Evolutionary conservation across 2,113 vertebrate genomes (phyloP).

Genomic region (Chamaetylas fuelleborni): DNA sequence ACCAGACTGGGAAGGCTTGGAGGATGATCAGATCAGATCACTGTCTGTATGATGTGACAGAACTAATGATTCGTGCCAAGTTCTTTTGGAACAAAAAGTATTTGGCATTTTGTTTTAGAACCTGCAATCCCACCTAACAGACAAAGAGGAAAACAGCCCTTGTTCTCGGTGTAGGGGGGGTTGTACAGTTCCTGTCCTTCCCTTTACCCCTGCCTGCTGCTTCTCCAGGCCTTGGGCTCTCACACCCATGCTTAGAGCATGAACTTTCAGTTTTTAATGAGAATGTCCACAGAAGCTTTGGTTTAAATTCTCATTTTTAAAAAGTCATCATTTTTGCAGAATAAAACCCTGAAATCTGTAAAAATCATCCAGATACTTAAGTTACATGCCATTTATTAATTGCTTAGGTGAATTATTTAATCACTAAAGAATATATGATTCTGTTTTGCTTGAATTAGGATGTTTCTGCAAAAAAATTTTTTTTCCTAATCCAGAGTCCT

Average conservation of each 20-base stretch:
- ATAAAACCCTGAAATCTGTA: neutral
- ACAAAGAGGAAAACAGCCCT: neutral
- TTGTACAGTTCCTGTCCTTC: neutral
- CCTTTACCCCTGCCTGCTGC: neutral
- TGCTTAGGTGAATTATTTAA: neutral
- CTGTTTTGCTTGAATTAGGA: neutral
- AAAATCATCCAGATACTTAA: neutral
- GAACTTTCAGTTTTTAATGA: neutral
- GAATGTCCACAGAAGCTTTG: neutral
- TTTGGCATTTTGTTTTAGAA: neutral
- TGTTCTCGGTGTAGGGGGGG: accelerated
- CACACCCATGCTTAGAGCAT: too few species aligned
- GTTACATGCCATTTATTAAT: accelerated
- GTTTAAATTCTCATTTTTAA: neutral
- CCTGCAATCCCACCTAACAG: neutral
- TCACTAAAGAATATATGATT: neutral
- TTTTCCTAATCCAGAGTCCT: neutral
- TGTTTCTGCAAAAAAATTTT: neutral
- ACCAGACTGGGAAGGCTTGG: neutral
- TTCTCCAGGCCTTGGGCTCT: neutral
- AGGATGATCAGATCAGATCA: neutral
- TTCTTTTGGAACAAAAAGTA: neutral
- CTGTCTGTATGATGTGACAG: neutral
- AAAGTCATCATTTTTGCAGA: neutral
- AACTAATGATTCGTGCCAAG: neutral